Base-by-base conservation (phyloP, 2,888 invertebrate genomes). In the Mechanitis messenoides region DNA sequence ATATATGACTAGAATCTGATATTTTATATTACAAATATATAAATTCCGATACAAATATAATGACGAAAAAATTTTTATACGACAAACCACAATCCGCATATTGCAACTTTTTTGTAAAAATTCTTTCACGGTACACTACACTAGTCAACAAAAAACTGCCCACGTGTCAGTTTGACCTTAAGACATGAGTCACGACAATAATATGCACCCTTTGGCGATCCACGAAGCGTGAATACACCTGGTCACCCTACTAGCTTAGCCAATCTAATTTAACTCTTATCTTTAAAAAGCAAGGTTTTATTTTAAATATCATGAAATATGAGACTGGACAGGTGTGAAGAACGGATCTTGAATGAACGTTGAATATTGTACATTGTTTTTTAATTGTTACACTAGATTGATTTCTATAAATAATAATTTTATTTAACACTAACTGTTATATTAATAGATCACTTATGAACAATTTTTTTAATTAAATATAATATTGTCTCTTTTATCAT, bases 221-320 rank as follows among this genome's bases (percentile, higher is more conserved):
- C 72, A 74, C 82, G 80, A 75, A 83, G 69, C 85, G 78, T 85
- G 74, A 83, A 79, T 69, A 68, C 87, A 87, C 87, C 86, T 86
- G 86, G 85, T 67, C 71, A 75, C 64, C 63, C 64, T 70, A 69
- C 28, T 64, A 55, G 38, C 3, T 9, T 3, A 20, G 7, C 1
- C 56, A 46, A 42, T 55, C 5, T 2, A 69, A 54, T 60, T 63
- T 64, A 7, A 58, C 55, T 62, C 59, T 47, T 71, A 69, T 38
- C 5, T 0, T 5, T 1, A 11, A 11, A 12, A 28, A 12, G 45
- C 6, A 53, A 12, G n/a, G 20, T 28, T 53, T 45, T 11, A 28
- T 54, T 54, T 35, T 33, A 3, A 35, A 28, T 20, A 33, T 45
- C 2, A 7, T 11, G 5, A 3, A 45, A 42, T 28, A 60, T 6